A percentile compares a stretch with the other conserved stretches of the same genome.
These are phyloP conservation scores for Strigamia maritima DNA, from an alignment of 2,888 invertebrate species.

Conservation along the genomic window DNA sequence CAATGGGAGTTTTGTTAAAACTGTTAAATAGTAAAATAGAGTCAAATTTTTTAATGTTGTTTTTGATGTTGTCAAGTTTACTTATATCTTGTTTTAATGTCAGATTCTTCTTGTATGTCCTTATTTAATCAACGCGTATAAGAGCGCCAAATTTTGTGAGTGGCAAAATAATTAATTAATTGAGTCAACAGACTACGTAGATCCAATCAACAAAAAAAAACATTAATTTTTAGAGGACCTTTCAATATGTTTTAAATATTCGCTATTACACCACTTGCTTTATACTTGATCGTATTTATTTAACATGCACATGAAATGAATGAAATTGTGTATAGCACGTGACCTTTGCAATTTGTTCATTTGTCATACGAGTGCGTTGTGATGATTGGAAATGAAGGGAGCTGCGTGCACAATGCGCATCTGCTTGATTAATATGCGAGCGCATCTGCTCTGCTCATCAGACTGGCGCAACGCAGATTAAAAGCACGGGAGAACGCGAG, in stretches of 20 bases:
- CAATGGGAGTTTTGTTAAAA: too few relatives aligned
- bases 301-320: not conserved
- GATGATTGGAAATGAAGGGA: not conserved
- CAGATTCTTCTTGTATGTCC: too few relatives aligned
- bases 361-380: not conserved
- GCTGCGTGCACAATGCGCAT: not conserved
- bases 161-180: too few relatives aligned
- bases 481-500: not conserved
- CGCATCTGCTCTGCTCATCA: not conserved
- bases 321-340: not conserved
- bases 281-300: not conserved
- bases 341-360: not conserved
- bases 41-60: too few relatives aligned
- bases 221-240: too few relatives aligned
- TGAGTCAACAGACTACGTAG: too few relatives aligned
- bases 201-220: too few relatives aligned
- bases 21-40: too few relatives aligned
- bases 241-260: not conserved
- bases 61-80: too few relatives aligned
- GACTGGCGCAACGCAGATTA: not conserved
- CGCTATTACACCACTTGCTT: not conserved
- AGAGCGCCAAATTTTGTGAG: too few relatives aligned
- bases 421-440: not conserved
- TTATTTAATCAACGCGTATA: too few relatives aligned
- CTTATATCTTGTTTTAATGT: too few relatives aligned